These are phyloP conservation scores for Meganola albula DNA, from an alignment of 2,888 invertebrate species.

Conservation along the genomic window DNA sequence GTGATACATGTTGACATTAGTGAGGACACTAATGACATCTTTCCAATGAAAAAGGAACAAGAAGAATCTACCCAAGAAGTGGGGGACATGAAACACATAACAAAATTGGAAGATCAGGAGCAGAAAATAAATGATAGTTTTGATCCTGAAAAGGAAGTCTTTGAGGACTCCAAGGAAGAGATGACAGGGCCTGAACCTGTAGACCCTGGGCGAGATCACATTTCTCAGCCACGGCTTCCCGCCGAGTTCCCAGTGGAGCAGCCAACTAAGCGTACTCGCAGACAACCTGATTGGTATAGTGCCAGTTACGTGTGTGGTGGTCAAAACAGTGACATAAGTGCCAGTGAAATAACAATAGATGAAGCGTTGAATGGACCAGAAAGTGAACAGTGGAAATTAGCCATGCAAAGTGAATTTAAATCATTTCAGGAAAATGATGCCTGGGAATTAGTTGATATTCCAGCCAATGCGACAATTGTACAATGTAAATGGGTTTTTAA, in stretches of 20 bases:
- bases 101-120: not conserved
- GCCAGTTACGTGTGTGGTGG: conserved; percentile 1
- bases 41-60: conserved; percentile 3
- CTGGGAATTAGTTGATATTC: conserved; percentile 1
- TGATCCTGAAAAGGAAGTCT: not conserved
- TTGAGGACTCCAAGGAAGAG: not conserved
- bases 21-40: conserved; percentile 2
- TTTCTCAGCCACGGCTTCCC: no score
- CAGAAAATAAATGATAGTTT: not conserved
- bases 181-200: not conserved
- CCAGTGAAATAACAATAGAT: not conserved
- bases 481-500: conserved; percentile 5
- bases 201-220: not conserved
- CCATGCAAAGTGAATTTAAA: not conserved
- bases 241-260: conserved; percentile 1
- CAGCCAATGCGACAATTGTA: conserved; percentile 1
- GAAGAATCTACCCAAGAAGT: conserved; percentile 5
- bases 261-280: conserved; percentile 5
- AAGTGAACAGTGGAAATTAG: not conserved
- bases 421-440: conserved; percentile 5
- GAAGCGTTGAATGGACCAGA: conserved; percentile 2
- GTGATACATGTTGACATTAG: conserved; percentile 3
- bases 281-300: conserved; percentile 4
- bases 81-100: conserved; percentile 3
- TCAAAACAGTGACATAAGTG: not conserved